Evolutionary conservation across 2,888 invertebrate genomes (phyloP).

Genomic region (Zygothrica quintamaculata): DNA sequence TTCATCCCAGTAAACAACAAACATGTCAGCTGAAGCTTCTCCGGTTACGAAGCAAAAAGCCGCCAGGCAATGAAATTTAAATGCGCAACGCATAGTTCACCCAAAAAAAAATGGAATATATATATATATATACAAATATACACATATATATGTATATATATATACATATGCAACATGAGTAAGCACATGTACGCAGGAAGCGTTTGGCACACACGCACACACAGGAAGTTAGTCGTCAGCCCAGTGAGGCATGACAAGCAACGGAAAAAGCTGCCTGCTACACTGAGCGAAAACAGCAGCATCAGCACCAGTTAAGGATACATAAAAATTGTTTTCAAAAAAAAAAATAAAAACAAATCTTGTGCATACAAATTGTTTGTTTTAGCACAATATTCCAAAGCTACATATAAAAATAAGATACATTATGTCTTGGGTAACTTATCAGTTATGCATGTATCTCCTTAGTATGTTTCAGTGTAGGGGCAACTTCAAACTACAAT

Average conservation of each 20-base stretch:
- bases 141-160: not conserved
- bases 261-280: slow-evolving; percentile 6
- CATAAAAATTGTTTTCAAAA: too few species aligned
- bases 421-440: too few species aligned
- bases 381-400: too few species aligned
- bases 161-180: slow-evolving; percentile 43
- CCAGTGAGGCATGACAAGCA: slow-evolving; percentile 35
- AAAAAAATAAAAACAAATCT: too few species aligned
- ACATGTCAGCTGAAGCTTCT: not conserved
- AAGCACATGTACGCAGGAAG: slow-evolving; percentile 57
- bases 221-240: slow-evolving; percentile 59
- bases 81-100: slow-evolving; percentile 74
- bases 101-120: slow-evolving; percentile 44
- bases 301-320: too few species aligned
- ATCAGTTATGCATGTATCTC: too few species aligned
- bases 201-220: slow-evolving; percentile 39
- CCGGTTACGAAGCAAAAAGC: slow-evolving; percentile 41
- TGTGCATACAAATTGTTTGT: too few species aligned
- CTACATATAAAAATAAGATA: too few species aligned
- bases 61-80: slow-evolving; percentile 72
- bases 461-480: too few species aligned
- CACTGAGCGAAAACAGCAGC: slow-evolving; percentile 25
- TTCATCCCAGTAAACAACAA: slow-evolving; percentile 40
- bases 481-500: too few species aligned
- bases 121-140: slow-evolving; percentile 9